Evolutionary conservation across 2,888 invertebrate genomes (phyloP).

Genomic region (Odiellus spinosus): DNA sequence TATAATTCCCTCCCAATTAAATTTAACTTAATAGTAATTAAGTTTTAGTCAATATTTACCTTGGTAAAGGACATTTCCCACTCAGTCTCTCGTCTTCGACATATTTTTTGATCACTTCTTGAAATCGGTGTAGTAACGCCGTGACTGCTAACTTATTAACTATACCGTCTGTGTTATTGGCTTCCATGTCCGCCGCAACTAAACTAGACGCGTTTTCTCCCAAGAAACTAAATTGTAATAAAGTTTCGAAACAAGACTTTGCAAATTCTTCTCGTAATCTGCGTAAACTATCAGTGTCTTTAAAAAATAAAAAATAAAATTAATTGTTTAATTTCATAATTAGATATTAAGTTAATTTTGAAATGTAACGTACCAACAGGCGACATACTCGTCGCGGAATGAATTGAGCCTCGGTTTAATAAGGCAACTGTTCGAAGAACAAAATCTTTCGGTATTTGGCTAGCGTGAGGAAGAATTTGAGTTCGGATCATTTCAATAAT

Average conservation of each 20-base stretch:
- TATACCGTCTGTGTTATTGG: slow-evolving; percentile 36
- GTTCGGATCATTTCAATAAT: slow-evolving; percentile 63
- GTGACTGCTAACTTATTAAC: slow-evolving; percentile 54
- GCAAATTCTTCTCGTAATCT: slow-evolving; percentile 85
- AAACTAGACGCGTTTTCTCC: slow-evolving; percentile 3
- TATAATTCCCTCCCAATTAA: no score
- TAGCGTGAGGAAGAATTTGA: slow-evolving; percentile 63
- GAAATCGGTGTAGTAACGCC: slow-evolving; percentile 77
- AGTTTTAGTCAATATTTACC: slow-evolving; percentile 44
- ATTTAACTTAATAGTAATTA: not conserved
- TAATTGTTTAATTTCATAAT: not conserved
- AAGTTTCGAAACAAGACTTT: slow-evolving; percentile 85
- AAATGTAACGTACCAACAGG: slow-evolving; percentile 17
- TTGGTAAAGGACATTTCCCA: slow-evolving; percentile 68
- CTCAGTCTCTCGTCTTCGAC: slow-evolving; percentile 66
- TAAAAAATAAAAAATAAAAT: slow-evolving; percentile 10
- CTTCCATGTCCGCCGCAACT: slow-evolving; percentile 9
- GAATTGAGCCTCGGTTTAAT: slow-evolving; percentile 69
- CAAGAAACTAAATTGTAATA: slow-evolving; percentile 68
- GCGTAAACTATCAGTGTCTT: slow-evolving; percentile 56
- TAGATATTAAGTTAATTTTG: not conserved
- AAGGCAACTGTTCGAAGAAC: slow-evolving; percentile 64
- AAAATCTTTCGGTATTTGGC: slow-evolving; percentile 60
- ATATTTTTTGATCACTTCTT: slow-evolving; percentile 76
- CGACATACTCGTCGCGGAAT: slow-evolving; percentile 39